Evolutionary conservation across 1,140 invertebrate species (phyloP), one percentile per base, ranked within the genome.

Genomic region (Teleogryllus occipitalis): DNA sequence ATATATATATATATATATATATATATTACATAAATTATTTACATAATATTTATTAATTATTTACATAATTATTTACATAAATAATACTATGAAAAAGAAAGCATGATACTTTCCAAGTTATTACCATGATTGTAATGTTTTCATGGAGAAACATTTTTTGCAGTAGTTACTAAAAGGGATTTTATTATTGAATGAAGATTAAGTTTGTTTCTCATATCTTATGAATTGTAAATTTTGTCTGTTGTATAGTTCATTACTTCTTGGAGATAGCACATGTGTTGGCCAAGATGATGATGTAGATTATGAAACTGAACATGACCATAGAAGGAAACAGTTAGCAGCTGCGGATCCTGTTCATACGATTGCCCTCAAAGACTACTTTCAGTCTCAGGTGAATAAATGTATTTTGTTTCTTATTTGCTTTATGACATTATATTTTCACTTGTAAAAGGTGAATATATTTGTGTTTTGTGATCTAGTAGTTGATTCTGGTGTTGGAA

Each of bases 311-410:
- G 88, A 90, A 82, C 89, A 89, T 82, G 87, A 89, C 82, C 82
- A 89, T 80, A 85, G 92, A 79, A 88, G 88, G 80, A 89, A 90
- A 79, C 88, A 90, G 84, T 83, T 95, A 39, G 87, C 88, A 47
- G 84, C 89, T 8, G 85, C 87, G 46, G 94, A 95, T 87, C 92
- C 92, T 72, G 91, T 95, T 2, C 90, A 93, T 82, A 91, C 87
- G 77, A 89, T 93, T 77, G 90, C 90, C 21, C 86, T 95, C 46
- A 90, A 90, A 84, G 89, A 91, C 82, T 92, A 90, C 83, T 85
- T 94, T 39, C 88, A 92, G 84, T 90, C 87, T 82, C 92, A 94
- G 85, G 89, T 92, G 73, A 49, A 5, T 65, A 6, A 4, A 14
- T 76, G 2, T 76, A 2, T 14, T 76, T 18, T 76, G 6, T 15